Base-by-base conservation (phyloP, 2,888 invertebrate genomes). In the Amiota mariae region DNA sequence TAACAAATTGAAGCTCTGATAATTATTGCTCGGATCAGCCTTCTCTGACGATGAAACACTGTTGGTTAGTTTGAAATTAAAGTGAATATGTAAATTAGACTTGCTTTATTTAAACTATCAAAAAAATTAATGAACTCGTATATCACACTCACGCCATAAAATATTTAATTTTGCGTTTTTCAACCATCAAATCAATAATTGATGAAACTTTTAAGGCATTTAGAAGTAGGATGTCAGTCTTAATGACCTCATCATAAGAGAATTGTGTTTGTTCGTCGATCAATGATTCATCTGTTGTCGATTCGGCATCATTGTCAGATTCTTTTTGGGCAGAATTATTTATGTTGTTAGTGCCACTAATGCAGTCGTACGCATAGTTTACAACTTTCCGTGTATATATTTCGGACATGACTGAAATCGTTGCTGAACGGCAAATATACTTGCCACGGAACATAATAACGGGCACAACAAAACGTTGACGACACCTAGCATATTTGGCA, bases 41-140 rank as follows among this genome's bases (percentile, higher is more conserved):
- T 95, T 96, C 88, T 96, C 96, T 20, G 95, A 95, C 1, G 95
- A 95, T 10, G 95, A 94, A 9, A 95, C 93, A 87, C 95, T 95
- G 85, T 68, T 11, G 11, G 36, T 18, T 24, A 51, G 24, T 18
- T 59, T 36, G 36, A 36, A 0, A 36, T 9, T 2, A 24, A 89
- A 86, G 75, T 66, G 76, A 72, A 80, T n/a, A 59, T 70, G 0
- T 24, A 24, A 2, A 24, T 24, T 24, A 24, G 24, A 24, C 24
- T 24, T 24, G 3, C 2, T 46, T 24, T 54, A 18, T 15, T 47
- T 12, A 13, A 15, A 59, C 15, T 59, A 20, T 20, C 18, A 36
- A 2, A 36, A 36, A 36, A 6, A 6, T 36, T 36, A 36, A 36
- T n/a, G 11, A 56, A 0, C 51, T 24, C n/a, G n/a, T n/a, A n/a